Base-by-base conservation (phyloP, 2,113 vertebrate species). In the Empidonax traillii region DNA sequence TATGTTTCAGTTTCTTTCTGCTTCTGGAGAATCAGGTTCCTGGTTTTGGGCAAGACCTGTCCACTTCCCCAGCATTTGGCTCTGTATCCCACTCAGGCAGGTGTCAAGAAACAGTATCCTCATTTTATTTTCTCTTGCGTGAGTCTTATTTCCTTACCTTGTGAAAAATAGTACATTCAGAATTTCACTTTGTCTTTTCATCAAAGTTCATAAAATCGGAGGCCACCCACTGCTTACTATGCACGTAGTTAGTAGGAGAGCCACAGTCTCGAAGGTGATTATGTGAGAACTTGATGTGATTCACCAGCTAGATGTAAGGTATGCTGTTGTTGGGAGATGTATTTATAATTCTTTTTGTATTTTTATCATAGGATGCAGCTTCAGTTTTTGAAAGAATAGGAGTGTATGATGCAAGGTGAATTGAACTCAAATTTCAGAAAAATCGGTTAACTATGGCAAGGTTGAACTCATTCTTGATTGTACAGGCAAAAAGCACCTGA, bases 361-460 rank as follows among this genome's bases (percentile, higher is more conserved):
- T 85, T 85, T 66, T 55, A 44, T 97, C 81, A 58, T 10, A 66
- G 61, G 52, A 20, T 56, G 12, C 52, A 93, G 74, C 85, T 95
- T 63, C 80, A 89, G n/a, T 95, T 93, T 87, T 94, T 92, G 71
- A 95, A 95, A 63, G 63, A 18, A 81, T 41, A 82, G 66, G 69
- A 87, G 18, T 24, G n/a, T 73, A 35, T 87, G 80, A 81, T 96
- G 71, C 94, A 95, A 94, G 49, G 68, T 95, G 92, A 89, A 91
- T 91, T 81, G 33, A 88, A 59, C 21, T 3, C 62, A 94, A 89
- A 95, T 94, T 94, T 98, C 65, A 43, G 65, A 95, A 92, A 95
- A 95, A 92, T 95, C 92, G 85, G 0, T 87, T 95, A 73, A 77
- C 79, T 79, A 66, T 52, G 46, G 69, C 80, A 91, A 92, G 88